phyloP scores from a whole-genome alignment of 2,888 invertebrate genomes.

The Sipha maydis region DNA sequence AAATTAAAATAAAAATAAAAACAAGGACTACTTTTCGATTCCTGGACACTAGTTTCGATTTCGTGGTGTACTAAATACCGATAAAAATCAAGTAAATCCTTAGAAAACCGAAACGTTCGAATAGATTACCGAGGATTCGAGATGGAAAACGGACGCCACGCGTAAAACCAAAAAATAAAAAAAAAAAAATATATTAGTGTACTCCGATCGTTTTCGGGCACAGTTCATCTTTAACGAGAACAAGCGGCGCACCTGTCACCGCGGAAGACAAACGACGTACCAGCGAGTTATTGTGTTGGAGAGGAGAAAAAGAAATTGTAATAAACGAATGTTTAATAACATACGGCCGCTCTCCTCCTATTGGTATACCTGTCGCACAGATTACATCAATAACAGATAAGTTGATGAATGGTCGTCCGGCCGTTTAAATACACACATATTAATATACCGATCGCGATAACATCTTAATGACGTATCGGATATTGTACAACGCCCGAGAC shows the following conservation, averaged over 20 bases:
- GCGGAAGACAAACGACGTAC: constrained; percentile 41
- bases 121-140: too few relatives aligned
- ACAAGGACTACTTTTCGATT: too few relatives aligned
- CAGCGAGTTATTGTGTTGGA: constrained; percentile 16
- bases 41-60: too few relatives aligned
- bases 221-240: constrained; percentile 24
- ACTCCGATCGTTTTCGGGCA: not conserved
- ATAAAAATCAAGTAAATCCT: too few relatives aligned
- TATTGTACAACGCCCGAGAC: not conserved
- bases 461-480: constrained; percentile 55
- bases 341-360: not conserved
- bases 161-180: not conserved
- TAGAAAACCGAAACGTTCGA: too few relatives aligned
- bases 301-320: constrained; percentile 15
- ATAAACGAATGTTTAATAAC: constrained; percentile 52
- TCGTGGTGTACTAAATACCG: too few relatives aligned
- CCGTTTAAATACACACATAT: constrained; percentile 29
- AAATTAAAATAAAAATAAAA: too few relatives aligned
- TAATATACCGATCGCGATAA: constrained; percentile 45
- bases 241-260: constrained; percentile 40
- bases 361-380: constrained; percentile 4
- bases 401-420: constrained; percentile 49
- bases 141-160: not conserved
- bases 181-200: not conserved
- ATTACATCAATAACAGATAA: constrained; percentile 42